Evolutionary conservation across 2,797 vertebrate species (phyloP), one percentile per base, ranked within the genome.

Genomic region (Melanotaenia pygmaea): DNA sequence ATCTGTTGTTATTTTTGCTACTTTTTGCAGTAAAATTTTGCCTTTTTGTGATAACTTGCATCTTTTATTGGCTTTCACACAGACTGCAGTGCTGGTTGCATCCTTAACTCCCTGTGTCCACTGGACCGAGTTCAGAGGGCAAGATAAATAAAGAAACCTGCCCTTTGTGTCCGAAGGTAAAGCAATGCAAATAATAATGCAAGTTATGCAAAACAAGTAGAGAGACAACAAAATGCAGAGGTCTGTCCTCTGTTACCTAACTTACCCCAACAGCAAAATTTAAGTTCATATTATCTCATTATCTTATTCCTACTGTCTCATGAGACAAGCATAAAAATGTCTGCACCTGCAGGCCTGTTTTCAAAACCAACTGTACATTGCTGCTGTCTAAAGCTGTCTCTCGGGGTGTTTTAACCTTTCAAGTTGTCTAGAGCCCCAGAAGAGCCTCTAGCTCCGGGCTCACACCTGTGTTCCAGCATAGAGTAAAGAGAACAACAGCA

Each of bases 331-430:
- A 81, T 79, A 69, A 67, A 82, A 61, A 32, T 18, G 34, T 64
- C 65, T 71, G 37, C 61, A 83, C 72, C 83, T 87, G 67, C 45
- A 30, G 83, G 81, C 59, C 50, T 72, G 43, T 74, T 79, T 59
- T 62, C 24, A 32, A 28, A 35, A 59, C 64, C 60, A 71, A 56
- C 69, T 88, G 71, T 76, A 70, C 57, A 64, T 67, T 63, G 63
- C 68, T 70, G 37, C 79, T 59, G 54, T 79, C 66, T 80, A 32
- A 75, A 22, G 60, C 57, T 67, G 38, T 45, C 34, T 74, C 62
- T 72, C 69, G 35, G 59, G 35, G 70, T 72, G 65, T 72, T 87
- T 86, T 91, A 88, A 92, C 89, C 90, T 91, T 91, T 91, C 66
- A 83, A 85, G 69, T 24, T 14, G 8, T 76, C 72, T 67, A 8